A percentile compares a stretch with the other conserved stretches of the same genome.
phyloP scores from a whole-genome alignment of 2,888 invertebrate species.

The Drosophila rubida region DNA sequence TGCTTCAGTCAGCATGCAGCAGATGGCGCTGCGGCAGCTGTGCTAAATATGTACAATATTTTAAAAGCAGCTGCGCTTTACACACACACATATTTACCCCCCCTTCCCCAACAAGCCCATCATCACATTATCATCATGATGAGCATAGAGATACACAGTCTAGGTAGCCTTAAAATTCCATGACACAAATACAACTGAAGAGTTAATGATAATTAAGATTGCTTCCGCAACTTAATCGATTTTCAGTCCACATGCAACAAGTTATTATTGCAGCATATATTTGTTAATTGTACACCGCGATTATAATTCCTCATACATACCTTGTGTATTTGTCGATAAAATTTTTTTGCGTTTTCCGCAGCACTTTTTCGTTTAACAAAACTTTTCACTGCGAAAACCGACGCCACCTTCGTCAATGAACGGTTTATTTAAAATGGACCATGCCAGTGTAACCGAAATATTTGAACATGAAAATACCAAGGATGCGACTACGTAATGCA shows the following conservation, averaged over 20 bases:
- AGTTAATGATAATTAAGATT: slow-evolving; percentile 26
- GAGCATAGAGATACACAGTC: slow-evolving; percentile 31
- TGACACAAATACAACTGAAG: slow-evolving; percentile 53
- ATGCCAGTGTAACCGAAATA: slow-evolving; percentile 33
- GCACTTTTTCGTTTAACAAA: not conserved
- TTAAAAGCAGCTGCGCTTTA: slow-evolving; percentile 64
- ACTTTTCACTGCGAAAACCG: slow-evolving; percentile 36
- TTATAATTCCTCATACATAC: slow-evolving; percentile 26
- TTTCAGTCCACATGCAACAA: slow-evolving; percentile 42
- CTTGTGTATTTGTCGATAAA: slow-evolving; percentile 22
- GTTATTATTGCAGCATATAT: not conserved
- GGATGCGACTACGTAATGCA: not conserved
- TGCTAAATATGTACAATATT: slow-evolving; percentile 58
- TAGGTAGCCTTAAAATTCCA: slow-evolving; percentile 58
- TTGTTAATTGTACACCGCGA: not conserved
- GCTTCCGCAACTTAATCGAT: slow-evolving; percentile 46
- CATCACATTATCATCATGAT: slow-evolving; percentile 24
- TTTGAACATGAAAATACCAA: slow-evolving; percentile 1
- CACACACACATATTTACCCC: slow-evolving; percentile 7
- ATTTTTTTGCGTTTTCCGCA: slow-evolving; percentile 1
- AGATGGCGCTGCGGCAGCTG: slow-evolving; percentile 50
- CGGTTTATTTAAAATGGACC: slow-evolving; percentile 69
- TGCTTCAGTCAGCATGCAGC: slow-evolving; percentile 41
- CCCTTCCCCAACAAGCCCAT: slow-evolving; percentile 29
- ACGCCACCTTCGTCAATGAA: slow-evolving; percentile 63